Evolutionary conservation across 2,888 invertebrate genomes (phyloP).

Genomic region (Parapristionchus giblindavisi): DNA sequence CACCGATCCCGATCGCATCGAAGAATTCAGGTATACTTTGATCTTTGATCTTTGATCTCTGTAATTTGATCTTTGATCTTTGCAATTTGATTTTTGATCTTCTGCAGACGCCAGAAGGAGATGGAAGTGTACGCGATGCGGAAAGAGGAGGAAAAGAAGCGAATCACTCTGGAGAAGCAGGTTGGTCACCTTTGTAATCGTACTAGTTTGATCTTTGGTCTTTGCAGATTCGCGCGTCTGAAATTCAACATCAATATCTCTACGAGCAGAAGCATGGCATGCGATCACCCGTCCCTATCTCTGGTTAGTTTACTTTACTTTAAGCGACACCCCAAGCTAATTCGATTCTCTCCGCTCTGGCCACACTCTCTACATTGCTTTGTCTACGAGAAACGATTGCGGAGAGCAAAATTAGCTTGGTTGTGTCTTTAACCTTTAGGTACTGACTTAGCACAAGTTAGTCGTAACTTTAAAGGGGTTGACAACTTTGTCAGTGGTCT

Average conservation of each 20-base stretch:
- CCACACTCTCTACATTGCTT: not conserved
- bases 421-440: too few species aligned
- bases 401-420: too few species aligned
- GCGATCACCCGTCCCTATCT: slow-evolving; percentile 54
- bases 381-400: too few species aligned
- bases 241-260: slow-evolving; percentile 57
- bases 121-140: slow-evolving; percentile 63
- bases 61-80: too few species aligned
- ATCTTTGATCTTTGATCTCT: not conserved
- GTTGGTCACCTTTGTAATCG: too few species aligned
- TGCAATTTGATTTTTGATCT: too few species aligned
- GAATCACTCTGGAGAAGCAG: slow-evolving; percentile 58
- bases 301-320: slow-evolving; percentile 34
- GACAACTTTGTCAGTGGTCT: too few species aligned
- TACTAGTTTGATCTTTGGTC: too few species aligned
- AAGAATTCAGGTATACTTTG: slow-evolving; percentile 50
- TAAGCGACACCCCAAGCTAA: too few species aligned
- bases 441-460: too few species aligned
- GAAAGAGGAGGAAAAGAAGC: slow-evolving; percentile 53
- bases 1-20: slow-evolving; percentile 62
- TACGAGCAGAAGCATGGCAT: slow-evolving; percentile 57
- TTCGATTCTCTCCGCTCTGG: too few species aligned
- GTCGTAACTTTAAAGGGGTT: too few species aligned
- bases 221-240: slow-evolving; percentile 62
- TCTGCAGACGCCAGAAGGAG: slow-evolving; percentile 61